Conservation (phyloP, 1,140 invertebrate species). For the Druon quercuslanigerum region DNA sequence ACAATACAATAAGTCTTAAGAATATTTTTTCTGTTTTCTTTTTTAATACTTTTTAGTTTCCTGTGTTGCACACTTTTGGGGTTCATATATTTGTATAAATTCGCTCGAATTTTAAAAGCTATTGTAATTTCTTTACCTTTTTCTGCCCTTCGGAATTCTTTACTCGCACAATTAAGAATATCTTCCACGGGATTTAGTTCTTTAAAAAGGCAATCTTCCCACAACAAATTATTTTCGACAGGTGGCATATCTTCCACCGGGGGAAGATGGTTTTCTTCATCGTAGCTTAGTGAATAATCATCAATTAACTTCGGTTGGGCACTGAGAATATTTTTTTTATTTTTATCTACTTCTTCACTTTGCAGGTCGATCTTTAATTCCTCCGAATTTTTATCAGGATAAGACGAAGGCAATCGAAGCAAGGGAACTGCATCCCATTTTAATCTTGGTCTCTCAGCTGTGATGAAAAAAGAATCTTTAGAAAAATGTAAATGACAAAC, state of each 20-base stretch:
- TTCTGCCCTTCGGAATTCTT: constrained; percentile 1
- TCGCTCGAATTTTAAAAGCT: constrained; percentile 1
- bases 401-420: background rate
- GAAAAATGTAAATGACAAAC: constrained; percentile 9
- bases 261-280: background rate
- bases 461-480: background rate
- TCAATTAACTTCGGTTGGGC: background rate
- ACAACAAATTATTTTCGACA: background rate
- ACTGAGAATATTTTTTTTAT: background rate
- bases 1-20: background rate
- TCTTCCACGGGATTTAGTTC: background rate
- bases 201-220: constrained; percentile 8
- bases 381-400: background rate
- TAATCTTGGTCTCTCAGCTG: background rate
- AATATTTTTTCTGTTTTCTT: background rate
- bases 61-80: background rate
- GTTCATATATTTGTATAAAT: background rate
- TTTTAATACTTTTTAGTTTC: background rate
- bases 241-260: background rate
- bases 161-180: background rate
- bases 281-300: background rate
- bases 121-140: background rate
- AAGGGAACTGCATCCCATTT: constrained; percentile 14
- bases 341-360: background rate
- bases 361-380: background rate